Evolutionary conservation across 1,140 invertebrate species (phyloP), one percentile per base, ranked within the genome.

Genomic region (Bombus soroeensis): DNA sequence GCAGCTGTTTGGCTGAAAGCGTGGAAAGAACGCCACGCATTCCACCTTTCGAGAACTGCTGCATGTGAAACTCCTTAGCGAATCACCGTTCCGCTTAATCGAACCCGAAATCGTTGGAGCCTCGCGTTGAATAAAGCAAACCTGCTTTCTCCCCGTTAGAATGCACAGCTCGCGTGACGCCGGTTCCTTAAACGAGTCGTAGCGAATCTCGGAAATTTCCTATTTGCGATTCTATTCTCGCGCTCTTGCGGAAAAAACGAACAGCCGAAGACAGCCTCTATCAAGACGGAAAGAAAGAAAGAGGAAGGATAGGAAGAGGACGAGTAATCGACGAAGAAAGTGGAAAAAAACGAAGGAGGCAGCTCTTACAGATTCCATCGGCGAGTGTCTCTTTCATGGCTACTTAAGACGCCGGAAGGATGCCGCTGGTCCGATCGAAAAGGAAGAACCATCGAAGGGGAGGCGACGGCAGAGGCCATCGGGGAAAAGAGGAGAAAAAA

Each of bases 311-410:
- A 9, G 59, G 41, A 66, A 39, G 5, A 59, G 39, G 9, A 59
- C 28, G 47, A 70, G 57, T 37, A 85, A 62, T 83, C 79, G 81
- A 89, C 88, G 78, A 83, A 80, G 75, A 83, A 71, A 75, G 79
- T 73, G 83, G 88, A 81, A 43, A 74, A 74, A 86, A 64, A 64
- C 28, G 68, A 79, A 34, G 78, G 68, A 53, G 68, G 32, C 78
- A 66, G 86, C 34, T 90, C 90, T 92, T 91, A 91, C 86, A 87
- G 91, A 93, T 93, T 93, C 91, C 88, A 90, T 81, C 47, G 71
- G 83, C 90, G 87, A 91, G 88, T 88, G 84, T 92, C 91, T 91
- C 74, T 90, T 90, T 90, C 91, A 90, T 89, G 89, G 88, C 87
- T 90, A 89, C 89, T 91, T 91, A 92, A 92, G 89, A 92, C 89